A percentile compares a stretch with the other conserved stretches of the same genome.
These are phyloP conservation scores for Chaetophractus vellerosus DNA, from an alignment of 2,797 vertebrate genomes.

Conservation along the genomic window DNA sequence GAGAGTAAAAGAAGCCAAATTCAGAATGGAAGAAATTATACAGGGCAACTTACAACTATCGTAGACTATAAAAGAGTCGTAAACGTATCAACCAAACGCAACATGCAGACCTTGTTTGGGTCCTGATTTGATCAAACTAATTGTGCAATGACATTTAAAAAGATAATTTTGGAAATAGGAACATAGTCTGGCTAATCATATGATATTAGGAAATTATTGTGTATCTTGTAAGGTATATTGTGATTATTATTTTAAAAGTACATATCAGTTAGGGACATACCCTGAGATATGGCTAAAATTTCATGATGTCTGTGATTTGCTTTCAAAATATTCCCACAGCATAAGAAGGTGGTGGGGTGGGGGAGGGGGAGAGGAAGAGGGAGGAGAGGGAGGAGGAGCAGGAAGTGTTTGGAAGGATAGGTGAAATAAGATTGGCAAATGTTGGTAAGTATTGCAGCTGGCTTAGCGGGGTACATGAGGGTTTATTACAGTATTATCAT, in stretches of 20 bases:
- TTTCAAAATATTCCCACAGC: not conserved
- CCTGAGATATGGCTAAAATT: not conserved
- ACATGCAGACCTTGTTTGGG: not conserved
- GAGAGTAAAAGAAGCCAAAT: too few species aligned
- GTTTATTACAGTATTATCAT: not conserved
- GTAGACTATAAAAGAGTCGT: too few species aligned
- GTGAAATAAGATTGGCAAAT: not conserved
- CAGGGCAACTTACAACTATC: too few species aligned
- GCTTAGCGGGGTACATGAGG: not conserved
- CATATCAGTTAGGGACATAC: not conserved
- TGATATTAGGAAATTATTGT: not conserved
- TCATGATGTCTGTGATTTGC: not conserved
- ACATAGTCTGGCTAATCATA: not conserved
- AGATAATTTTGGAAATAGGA: not conserved
- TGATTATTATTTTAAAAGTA: constrained; percentile 8
- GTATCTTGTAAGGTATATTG: not conserved
- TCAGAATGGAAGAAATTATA: too few species aligned
- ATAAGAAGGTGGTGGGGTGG: too few species aligned
- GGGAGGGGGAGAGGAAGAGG: too few species aligned
- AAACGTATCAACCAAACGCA: too few species aligned
- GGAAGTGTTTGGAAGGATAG: not conserved
- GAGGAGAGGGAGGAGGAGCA: not conserved
- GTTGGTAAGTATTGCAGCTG: not conserved
- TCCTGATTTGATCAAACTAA: not conserved
- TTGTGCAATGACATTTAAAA: not conserved